phyloP scores from a whole-genome alignment of 1,140 invertebrate species.

The Drosophila bipectinata region DNA sequence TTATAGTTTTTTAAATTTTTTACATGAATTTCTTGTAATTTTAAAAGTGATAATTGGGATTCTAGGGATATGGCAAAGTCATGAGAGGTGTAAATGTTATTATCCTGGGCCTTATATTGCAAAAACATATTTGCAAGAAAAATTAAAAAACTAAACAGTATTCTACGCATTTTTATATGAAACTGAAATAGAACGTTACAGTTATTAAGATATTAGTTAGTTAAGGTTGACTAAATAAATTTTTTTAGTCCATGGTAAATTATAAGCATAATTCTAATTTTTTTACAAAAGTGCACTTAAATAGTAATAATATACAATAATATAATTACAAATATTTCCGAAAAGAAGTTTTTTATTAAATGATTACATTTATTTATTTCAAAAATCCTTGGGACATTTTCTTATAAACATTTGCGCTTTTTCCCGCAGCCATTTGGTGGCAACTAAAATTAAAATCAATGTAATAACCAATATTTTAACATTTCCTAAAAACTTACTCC shows the following conservation, averaged over 20 bases:
- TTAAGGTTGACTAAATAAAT: not conserved
- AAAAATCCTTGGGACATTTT: conserved; percentile 5
- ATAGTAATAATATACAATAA: too few relatives aligned
- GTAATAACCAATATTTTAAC: not conserved
- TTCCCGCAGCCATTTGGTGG: conserved; percentile 30
- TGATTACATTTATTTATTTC: not conserved
- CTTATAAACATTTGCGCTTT: conserved; percentile 26
- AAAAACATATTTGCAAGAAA: not conserved
- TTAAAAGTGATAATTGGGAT: conserved; percentile 4
- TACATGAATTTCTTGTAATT: conserved; percentile 4
- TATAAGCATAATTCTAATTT: too few relatives aligned
- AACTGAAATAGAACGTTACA: too few relatives aligned
- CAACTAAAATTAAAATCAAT: conserved; percentile 16
- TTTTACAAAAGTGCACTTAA: too few relatives aligned
- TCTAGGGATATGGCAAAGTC: conserved; percentile 25
- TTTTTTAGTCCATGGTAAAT: not conserved
- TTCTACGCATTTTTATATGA: not conserved
- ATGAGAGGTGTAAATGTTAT: not conserved
- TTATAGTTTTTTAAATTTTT: conserved; percentile 28
- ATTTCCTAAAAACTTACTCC: conserved; percentile 11
- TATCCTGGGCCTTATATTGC: not conserved
- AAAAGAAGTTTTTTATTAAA: not conserved
- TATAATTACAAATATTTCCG: too few relatives aligned
- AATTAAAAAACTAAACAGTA: not conserved
- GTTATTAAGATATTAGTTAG: too few relatives aligned